These are phyloP conservation scores for Leptocoma aspasia DNA, from an alignment of 2,113 vertebrate genomes.

Conservation along the genomic window DNA sequence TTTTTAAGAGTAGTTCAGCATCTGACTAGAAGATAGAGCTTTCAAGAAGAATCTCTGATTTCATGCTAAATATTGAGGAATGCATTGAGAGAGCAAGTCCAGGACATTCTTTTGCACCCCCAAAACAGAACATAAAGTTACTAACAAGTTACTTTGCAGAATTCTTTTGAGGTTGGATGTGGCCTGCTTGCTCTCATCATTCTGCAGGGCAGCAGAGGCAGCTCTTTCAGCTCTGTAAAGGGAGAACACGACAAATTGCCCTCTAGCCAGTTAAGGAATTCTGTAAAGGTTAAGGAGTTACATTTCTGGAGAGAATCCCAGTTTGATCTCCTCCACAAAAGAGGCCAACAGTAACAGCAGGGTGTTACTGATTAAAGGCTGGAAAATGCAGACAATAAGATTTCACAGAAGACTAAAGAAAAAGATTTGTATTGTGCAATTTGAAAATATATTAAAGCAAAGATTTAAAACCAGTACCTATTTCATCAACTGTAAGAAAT, in stretches of 20 bases:
- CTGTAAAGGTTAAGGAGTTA: conserved; percentile 10
- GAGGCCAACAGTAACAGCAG: background rate
- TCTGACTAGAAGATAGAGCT: background rate
- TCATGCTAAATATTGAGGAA: background rate
- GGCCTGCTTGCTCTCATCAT: background rate
- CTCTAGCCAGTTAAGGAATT: background rate
- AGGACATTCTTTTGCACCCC: background rate
- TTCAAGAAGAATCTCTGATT: background rate
- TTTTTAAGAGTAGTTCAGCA: background rate
- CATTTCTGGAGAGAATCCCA: background rate
- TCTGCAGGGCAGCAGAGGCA: background rate
- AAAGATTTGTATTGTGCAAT: background rate
- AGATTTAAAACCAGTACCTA: background rate
- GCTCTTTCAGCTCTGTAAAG: background rate
- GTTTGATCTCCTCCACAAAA: background rate
- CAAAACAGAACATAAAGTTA: background rate
- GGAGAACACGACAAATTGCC: background rate
- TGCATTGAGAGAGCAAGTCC: background rate
- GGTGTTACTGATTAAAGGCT: conserved; percentile 13
- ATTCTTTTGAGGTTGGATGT: background rate
- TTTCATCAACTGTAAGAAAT: background rate
- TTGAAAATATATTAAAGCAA: background rate
- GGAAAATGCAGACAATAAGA: background rate
- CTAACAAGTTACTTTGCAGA: background rate
- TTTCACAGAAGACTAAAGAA: background rate